Conservation (phyloP, 2,113 vertebrate species). For the Thunnus maccoyii region DNA sequence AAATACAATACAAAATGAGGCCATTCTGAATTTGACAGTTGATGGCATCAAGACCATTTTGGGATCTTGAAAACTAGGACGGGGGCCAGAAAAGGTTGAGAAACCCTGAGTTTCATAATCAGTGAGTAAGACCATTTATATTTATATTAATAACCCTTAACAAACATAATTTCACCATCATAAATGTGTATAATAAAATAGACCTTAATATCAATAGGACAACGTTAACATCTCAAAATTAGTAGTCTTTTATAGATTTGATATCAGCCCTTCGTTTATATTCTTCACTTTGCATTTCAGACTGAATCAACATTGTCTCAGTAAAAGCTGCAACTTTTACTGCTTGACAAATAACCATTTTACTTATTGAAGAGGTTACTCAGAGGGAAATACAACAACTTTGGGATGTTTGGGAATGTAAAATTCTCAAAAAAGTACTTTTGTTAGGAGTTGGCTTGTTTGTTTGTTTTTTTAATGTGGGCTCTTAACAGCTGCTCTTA, state of each 20-base stretch:
- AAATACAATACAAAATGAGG: neutral
- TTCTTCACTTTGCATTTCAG: neutral
- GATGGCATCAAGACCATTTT: neutral
- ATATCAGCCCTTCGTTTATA: neutral
- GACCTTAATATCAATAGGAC: neutral
- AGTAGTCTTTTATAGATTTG: neutral
- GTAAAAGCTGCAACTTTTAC: neutral
- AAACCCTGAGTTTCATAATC: slow-evolving; percentile 17
- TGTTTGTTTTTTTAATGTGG: no score
- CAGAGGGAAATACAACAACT: no score
- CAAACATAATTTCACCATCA: neutral
- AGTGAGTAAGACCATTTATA: neutral
- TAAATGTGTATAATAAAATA: neutral
- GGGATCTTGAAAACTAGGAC: neutral
- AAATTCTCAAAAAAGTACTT: neutral
- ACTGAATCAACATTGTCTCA: neutral
- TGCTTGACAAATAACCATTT: neutral
- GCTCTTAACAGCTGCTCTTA: no score
- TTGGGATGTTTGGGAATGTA: neutral
- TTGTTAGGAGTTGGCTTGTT: no score
- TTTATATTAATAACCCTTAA: neutral
- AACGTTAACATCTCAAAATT: slow-evolving; percentile 2
- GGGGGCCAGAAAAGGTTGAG: slow-evolving; percentile 20
- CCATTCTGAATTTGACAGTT: neutral
- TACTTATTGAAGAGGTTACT: neutral